Evolutionary conservation across 2,113 vertebrate species (phyloP).

Genomic region (Pygathrix nemaeus): DNA sequence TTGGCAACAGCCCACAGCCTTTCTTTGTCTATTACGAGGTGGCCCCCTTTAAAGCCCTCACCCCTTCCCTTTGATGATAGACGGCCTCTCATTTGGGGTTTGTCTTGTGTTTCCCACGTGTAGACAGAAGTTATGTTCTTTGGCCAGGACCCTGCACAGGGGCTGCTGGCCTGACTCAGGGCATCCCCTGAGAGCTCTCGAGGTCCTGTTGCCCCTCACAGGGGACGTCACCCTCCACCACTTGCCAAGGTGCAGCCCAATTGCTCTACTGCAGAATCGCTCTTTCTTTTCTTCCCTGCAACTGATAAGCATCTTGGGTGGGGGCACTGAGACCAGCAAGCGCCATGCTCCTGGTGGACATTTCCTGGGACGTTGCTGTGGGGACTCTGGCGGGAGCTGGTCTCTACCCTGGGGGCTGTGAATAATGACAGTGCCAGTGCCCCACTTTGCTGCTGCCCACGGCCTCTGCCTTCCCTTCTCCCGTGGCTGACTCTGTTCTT

Average conservation of each 20-base stretch:
- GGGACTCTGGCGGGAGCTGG: not conserved
- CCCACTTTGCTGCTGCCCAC: not conserved
- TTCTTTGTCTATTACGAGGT: not conserved
- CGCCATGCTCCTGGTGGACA: rapidly evolving
- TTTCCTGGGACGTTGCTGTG: not conserved
- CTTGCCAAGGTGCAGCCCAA: not conserved
- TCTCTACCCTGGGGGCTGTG: not conserved
- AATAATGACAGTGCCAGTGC: no score
- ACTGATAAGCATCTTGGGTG: not conserved
- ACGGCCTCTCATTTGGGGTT: not conserved
- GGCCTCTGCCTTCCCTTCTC: not conserved
- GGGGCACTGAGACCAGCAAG: no score
- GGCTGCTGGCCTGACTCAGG: not conserved
- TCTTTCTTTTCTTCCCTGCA: not conserved
- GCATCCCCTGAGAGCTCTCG: not conserved
- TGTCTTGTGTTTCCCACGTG: rapidly evolving
- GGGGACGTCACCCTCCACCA: not conserved
- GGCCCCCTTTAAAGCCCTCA: not conserved
- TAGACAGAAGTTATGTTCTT: not conserved
- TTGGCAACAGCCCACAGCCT: not conserved
- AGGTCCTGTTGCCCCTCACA: not conserved
- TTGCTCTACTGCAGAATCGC: not conserved
- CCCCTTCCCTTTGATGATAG: not conserved
- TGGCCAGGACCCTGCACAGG: not conserved
- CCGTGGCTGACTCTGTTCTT: rapidly evolving